A percentile compares a stretch with the other conserved stretches of the same genome.
These are phyloP conservation scores for Reinhardtius hippoglossoides DNA, from an alignment of 2,113 vertebrate species.

Conservation along the genomic window DNA sequence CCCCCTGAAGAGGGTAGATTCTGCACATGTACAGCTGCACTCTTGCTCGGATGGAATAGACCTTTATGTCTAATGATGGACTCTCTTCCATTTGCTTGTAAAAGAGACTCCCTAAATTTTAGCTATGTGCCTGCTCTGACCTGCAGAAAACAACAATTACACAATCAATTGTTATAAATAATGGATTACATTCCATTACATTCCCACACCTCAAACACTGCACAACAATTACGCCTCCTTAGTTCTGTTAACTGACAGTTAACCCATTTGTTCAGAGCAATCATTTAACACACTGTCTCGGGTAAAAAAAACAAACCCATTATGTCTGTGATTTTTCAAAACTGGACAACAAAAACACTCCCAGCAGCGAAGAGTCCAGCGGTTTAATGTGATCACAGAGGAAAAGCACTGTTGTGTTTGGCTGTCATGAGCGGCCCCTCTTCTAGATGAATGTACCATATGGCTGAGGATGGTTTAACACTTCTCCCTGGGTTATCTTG, in stretches of 20 bases:
- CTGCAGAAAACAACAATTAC: conserved; percentile 14
- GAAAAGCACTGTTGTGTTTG: not conserved
- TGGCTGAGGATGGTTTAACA: not conserved
- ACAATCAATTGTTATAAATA: conserved; percentile 21
- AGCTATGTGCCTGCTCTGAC: not conserved
- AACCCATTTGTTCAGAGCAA: conserved; percentile 8
- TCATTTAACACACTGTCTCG: conserved; percentile 9
- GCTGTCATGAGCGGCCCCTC: not conserved
- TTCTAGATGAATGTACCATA: conserved; percentile 3
- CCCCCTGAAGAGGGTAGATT: conserved; percentile 25
- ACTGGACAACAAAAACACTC: conserved; percentile 4
- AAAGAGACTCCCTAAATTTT: not conserved
- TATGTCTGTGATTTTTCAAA: not conserved
- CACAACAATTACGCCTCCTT: not conserved
- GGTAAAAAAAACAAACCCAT: not conserved
- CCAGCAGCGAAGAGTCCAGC: not conserved
- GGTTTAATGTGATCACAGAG: not conserved
- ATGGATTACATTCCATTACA: conserved; percentile 9
- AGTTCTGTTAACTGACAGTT: conserved; percentile 2
- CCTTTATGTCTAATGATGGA: not conserved
- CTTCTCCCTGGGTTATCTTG: not conserved
- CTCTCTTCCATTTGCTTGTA: not conserved
- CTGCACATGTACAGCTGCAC: not conserved
- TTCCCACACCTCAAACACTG: conserved; percentile 14
- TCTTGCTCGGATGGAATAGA: not conserved